phyloP scores from a whole-genome alignment of 2,113 vertebrate species.

The Shinisaurus crocodilurus region DNA sequence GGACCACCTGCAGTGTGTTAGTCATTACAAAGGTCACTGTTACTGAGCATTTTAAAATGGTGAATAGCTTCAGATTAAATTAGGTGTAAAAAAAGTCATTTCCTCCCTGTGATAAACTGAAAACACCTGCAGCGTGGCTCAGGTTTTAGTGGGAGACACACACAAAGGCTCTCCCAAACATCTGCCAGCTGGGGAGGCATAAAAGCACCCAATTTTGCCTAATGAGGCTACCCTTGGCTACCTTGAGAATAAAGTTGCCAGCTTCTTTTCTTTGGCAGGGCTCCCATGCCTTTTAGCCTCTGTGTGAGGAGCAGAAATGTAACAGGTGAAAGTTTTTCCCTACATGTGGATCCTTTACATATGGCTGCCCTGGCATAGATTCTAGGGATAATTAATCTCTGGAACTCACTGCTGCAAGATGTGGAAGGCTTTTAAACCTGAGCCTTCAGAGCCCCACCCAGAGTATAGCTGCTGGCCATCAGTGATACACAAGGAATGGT shows the following conservation, averaged over 20 bases:
- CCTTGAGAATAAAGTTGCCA: conserved; percentile 23
- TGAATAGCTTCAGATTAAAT: conserved; percentile 99
- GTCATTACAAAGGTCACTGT: conserved; percentile 96
- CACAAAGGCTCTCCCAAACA: conserved; percentile 67
- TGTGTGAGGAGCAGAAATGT: neutral
- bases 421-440: no score
- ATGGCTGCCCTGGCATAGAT: neutral
- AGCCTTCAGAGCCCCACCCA: no score
- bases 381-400: neutral
- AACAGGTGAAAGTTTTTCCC: no score
- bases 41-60: conserved; percentile 93
- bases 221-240: conserved; percentile 60
- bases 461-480: no score
- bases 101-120: conserved; percentile 94
- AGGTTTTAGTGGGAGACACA: conserved; percentile 76
- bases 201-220: conserved; percentile 54
- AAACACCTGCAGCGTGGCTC: conserved; percentile 83
- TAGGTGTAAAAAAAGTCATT: conserved; percentile 99
- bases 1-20: conserved; percentile 97
- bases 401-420: neutral
- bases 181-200: conserved; percentile 45
- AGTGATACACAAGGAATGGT: no score
- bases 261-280: neutral
- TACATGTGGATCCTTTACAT: neutral
- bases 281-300: neutral